Conservation (phyloP, 2,113 vertebrate genomes). For the Cebidichthys violaceus region DNA sequence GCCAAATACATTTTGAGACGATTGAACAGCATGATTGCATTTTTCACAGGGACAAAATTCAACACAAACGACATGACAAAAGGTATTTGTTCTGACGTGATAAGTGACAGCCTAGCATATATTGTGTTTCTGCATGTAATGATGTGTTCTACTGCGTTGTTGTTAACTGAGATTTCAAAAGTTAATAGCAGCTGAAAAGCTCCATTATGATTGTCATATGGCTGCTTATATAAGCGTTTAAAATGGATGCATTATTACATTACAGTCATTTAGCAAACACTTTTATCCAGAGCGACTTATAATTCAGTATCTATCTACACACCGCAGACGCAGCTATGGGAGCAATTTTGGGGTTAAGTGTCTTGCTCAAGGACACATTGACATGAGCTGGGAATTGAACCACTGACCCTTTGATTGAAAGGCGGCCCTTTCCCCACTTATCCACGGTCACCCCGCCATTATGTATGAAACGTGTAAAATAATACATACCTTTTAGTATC, state of each 20-base stretch:
- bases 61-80: slow-evolving; percentile 6
- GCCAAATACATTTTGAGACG: neutral
- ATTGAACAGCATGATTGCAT: neutral
- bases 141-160: neutral
- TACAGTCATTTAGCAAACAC: too few species aligned
- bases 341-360: too few species aligned
- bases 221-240: neutral
- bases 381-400: too few species aligned
- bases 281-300: too few species aligned
- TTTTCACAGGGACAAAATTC: neutral
- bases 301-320: too few species aligned
- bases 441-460: too few species aligned
- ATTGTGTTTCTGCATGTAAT: neutral
- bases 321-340: too few species aligned
- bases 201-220: neutral
- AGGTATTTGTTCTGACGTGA: slow-evolving; percentile 5
- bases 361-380: too few species aligned
- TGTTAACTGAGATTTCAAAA: neutral
- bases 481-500: neutral
- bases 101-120: neutral
- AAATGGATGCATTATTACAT: neutral
- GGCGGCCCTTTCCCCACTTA: too few species aligned
- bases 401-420: too few species aligned
- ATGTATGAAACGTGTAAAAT: neutral
- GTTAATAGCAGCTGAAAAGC: neutral